Percentiles rank a stretch among this genome's conserved stretches.
Conservation (phyloP, 2,888 invertebrate species). For the Meloe dianella region DNA sequence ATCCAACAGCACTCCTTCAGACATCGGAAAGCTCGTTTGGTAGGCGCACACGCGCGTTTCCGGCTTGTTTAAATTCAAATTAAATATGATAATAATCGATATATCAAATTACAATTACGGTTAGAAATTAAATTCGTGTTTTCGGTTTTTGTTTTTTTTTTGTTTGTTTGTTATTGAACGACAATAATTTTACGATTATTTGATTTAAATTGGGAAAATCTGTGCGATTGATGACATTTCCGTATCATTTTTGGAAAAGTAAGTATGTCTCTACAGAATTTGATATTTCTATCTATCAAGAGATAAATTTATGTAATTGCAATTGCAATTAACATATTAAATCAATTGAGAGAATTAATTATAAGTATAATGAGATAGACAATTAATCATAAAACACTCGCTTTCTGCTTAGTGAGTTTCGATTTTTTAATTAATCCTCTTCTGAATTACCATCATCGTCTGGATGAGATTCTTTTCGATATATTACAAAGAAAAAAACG, state of each 20-base stretch:
- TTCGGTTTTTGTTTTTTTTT: background rate
- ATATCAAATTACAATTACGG: background rate
- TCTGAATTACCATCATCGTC: background rate
- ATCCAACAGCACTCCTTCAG: background rate
- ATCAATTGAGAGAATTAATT: background rate
- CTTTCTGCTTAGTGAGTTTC: background rate
- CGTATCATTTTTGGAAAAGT: conserved; percentile 17
- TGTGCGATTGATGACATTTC: conserved; percentile 19
- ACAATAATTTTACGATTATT: background rate
- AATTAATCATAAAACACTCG: background rate
- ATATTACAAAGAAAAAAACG: no score
- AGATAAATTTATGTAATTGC: background rate
- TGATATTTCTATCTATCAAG: background rate
- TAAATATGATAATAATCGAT: background rate
- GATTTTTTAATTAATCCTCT: background rate
- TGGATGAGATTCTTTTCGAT: no score
- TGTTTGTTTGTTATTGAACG: background rate
- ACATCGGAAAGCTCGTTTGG: background rate
- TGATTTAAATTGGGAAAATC: background rate
- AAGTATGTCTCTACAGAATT: background rate
- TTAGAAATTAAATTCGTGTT: no score
- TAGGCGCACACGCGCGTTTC: background rate
- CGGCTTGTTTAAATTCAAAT: background rate
- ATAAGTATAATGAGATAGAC: background rate
- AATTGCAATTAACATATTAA: background rate